Base-by-base conservation (phyloP, 2,113 vertebrate species). In the Rhinoderma darwinii region DNA sequence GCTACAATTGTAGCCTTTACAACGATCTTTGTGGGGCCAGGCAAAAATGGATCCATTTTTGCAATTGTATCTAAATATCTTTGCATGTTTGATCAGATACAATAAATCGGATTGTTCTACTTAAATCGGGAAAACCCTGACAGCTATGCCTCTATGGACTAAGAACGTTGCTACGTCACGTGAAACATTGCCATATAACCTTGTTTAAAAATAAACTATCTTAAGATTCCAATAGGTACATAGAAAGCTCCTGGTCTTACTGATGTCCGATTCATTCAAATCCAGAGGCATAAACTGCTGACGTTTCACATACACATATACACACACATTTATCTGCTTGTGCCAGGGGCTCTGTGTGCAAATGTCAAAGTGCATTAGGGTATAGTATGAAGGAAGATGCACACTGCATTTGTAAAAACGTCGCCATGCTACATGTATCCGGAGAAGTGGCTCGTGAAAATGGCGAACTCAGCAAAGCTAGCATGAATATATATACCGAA, bases 361-460 rank as follows among this genome's bases (percentile, higher is more conserved):
- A 39, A 80, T 80, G 77, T 80, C 77, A 59, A 35, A 37, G 76
- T 56, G 76, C 76, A 25, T 79, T 79, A 79, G 32, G 30, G 76
- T 79, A 79, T 11, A 1, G 77, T 0, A 59, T n/a, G 8, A 15
- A 39, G 25, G 54, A 76, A 76, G 74, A 76, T 50, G 74, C 15
- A 17, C 41, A 7, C 41, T 44, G 41, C 74, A 50, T 30, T 50
- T 30, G 74, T 15, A 18, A 76, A 50, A 47, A 76, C 22, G 74
- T 47, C 25, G 74, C 74, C 44, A 76, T 75, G 39, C 22, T 44
- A 44, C 11, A 47, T 75, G 73, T 47, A 50, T 76, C 25, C 44
- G 50, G 74, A 44, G 72, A 44, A 43, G 72, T 9, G 41, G 22
- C 41, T 75, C 14, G 9, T 43, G 3, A 15, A 76, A 47, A 44